phyloP scores from a whole-genome alignment of 2,797 vertebrate genomes.

The Brotula barbata region DNA sequence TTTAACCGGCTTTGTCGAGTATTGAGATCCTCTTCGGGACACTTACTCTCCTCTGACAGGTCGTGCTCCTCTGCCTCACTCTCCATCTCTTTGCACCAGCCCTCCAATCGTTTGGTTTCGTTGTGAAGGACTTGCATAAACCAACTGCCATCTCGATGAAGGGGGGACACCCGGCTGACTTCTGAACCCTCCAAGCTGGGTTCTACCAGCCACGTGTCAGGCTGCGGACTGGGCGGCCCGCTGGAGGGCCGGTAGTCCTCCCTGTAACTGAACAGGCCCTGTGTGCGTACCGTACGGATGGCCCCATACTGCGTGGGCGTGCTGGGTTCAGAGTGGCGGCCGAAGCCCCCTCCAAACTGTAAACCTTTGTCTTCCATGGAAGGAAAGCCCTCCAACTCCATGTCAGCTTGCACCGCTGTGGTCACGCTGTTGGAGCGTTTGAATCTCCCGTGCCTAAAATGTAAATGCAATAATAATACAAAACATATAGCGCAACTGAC shows the following conservation, averaged over 20 bases:
- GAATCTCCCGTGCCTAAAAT: conserved; percentile 89
- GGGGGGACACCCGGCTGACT: conserved; percentile 86
- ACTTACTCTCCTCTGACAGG: conserved; percentile 95
- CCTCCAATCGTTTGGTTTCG: conserved; percentile 95
- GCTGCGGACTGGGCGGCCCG: conserved; percentile 86
- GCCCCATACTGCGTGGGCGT: conserved; percentile 97
- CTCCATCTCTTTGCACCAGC: conserved; percentile 99
- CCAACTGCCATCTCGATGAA: conserved; percentile 92
- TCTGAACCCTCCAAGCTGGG: conserved; percentile 81
- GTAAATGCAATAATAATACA: not conserved
- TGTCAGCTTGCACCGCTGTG: conserved; percentile 93
- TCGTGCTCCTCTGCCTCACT: conserved; percentile 97
- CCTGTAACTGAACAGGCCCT: conserved; percentile 97
- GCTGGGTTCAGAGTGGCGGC: conserved; percentile 96
- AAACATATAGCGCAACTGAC: no score
- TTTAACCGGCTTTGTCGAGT: no score
- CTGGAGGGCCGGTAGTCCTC: conserved; percentile 93
- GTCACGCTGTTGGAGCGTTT: conserved; percentile 99
- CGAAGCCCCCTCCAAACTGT: conserved; percentile 95
- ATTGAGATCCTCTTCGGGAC: conserved; percentile 49
- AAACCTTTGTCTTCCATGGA: conserved; percentile 96
- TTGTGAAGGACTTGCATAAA: conserved; percentile 97
- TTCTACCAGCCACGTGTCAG: conserved; percentile 87
- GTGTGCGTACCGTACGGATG: conserved; percentile 94
- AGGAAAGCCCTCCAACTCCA: conserved; percentile 96